Evolutionary conservation across 2,888 invertebrate genomes (phyloP), one percentile per base, ranked within the genome.

Genomic region (Plagodis pulveraria): DNA sequence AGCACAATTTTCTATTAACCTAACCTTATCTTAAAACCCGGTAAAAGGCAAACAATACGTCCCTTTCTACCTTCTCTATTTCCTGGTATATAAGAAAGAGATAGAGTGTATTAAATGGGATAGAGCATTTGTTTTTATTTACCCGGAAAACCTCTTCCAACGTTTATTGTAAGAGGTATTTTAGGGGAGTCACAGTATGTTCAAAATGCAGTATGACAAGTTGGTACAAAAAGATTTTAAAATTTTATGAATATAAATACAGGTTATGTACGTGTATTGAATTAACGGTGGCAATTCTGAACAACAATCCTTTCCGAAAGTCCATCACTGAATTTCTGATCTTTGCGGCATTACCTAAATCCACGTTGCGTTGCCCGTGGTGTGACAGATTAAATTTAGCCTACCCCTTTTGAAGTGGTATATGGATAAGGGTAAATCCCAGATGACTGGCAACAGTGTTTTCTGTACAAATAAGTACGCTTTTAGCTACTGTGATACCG

Each of bases 81-180:
- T 36, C 41, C 46, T 47, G 11, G 6, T 12, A 7, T 22, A 52
- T 50, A 42, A 40, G 57, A 64, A 59, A 53, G 64, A 57, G 62
- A 68, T 57, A 42, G 60, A 58, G 50, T 56, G 47, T 58, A 61
- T 61, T 57, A 72, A 67, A 73, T 73, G 70, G 71, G 68, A 67
- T 66, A 56, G 67, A 63, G 67, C 74, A 72, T 76, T 76, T 76
- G 71, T 74, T 76, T 76, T 77, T 77, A 77, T 76, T 74, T 72
- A 65, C 66, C 66, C 69, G 65, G 70, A 69, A 69, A 69, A 65
- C 60, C 60, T 52, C 63, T 56, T 53, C 43, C 44, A n/a, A 5
- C 59, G 47, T 67, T 69, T 67, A 61, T 65, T 68, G 66, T 53
- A 58, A 64, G 62, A 50, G 55, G 58, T 61, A 56, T 62, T 60